Base-by-base conservation (phyloP, 2,797 vertebrate genomes). In the Falco biarmicus region DNA sequence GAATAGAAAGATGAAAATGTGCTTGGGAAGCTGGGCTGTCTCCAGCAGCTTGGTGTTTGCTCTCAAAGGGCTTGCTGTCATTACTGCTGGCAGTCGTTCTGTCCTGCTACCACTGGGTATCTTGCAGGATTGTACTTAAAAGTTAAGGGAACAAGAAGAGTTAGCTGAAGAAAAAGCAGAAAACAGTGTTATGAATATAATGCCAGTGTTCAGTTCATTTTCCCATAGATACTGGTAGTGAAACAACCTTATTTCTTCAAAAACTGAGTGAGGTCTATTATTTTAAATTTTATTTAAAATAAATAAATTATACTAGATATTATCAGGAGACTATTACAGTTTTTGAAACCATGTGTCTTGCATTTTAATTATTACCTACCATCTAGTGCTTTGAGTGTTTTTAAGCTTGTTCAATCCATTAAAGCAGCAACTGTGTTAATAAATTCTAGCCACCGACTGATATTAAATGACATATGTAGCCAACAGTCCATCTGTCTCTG, bases 391-490 rank as follows among this genome's bases (percentile, higher is more conserved):
- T 34, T 90, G 45, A 56, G 51, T 93, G 66, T 57, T 70, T 77
- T 60, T 57, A 74, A 83, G 65, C 37, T 88, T 82, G 37, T 74
- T 92, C 63, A 65, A 53, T 66, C n/a, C 69, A 78, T 89, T 89
- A 87, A 90, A 89, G 59, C 64, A 92, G 61, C 75, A 87, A 87
- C 65, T 80, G 53, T 93, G 77, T 83, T 96, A 85, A 93, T 96
- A 92, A 89, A 92, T 87, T 81, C 47, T 50, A 92, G 59, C 54
- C 84, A 64, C 60, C 95, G 93, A 85, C 70, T 92, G 84, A 95
- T 96, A 68, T 76, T 84, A 95, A 97, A 91, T 87, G 89, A 77
- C 90, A 96, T 20, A 60, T 26, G 63, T 83, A 95, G 37, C 77
- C 88, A 92, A 51, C 79, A 89, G 77, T 88, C 84, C 74, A 90